phyloP scores from a whole-genome alignment of 2,113 vertebrate species.

The Charina bottae region DNA sequence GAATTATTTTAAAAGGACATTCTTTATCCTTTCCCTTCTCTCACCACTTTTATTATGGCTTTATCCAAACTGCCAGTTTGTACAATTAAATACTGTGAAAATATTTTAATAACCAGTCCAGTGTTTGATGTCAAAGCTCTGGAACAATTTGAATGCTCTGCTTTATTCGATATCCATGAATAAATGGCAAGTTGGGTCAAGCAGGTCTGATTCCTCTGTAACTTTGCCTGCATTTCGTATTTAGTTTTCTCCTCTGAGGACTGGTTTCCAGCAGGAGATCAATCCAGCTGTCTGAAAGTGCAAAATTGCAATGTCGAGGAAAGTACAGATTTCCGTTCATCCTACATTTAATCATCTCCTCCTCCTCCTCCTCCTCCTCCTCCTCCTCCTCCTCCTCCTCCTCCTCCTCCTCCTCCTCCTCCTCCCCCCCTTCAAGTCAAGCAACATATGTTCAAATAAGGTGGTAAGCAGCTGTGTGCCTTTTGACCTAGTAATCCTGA shows the following conservation, averaged over 20 bases:
- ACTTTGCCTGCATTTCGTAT: not conserved
- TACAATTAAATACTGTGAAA: conserved; percentile 13
- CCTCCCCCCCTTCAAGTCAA: no score
- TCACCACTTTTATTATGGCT: not conserved
- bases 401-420: not conserved
- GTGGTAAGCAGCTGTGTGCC: not conserved
- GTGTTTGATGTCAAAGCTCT: conserved; percentile 13
- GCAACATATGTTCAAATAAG: not conserved
- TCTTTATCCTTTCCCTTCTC: not conserved
- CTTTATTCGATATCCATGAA: conserved; percentile 16
- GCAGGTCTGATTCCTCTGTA: not conserved
- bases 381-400: not conserved
- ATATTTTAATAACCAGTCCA: conserved; percentile 20
- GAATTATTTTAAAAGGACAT: not conserved
- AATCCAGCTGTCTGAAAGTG: conserved; percentile 12
- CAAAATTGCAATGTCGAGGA: conserved; percentile 14
- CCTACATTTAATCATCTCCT: not conserved
- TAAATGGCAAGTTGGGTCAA: conserved; percentile 16
- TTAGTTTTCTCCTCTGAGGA: not conserved
- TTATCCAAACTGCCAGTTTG: not conserved
- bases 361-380: not conserved
- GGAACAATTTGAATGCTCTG: conserved; percentile 21
- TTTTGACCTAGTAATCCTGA: conserved; percentile 1
- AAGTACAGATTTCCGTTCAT: not conserved
- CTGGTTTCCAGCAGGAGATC: conserved; percentile 24